Base-by-base conservation (phyloP, 2,797 vertebrate genomes). In the Austrolebias charrua region DNA sequence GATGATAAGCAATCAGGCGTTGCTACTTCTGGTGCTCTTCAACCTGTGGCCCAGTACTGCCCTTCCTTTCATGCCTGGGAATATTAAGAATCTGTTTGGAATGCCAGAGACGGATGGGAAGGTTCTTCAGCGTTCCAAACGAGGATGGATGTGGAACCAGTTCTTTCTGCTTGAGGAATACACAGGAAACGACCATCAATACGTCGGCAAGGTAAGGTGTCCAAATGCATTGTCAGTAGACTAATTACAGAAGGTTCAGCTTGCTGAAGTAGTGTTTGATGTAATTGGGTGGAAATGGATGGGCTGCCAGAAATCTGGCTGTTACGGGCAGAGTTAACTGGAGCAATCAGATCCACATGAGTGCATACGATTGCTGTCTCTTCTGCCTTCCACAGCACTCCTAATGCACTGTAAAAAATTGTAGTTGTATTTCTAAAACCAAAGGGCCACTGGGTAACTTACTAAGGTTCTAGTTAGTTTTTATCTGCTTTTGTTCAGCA, bases 101-200 rank as follows among this genome's bases (percentile, higher is more conserved):
- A 70, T 88, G 71, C 71, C 87, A n/a, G 92, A 94, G 70, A 88
- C 87, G 40, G 92, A 92, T 13, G 92, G 92, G 56, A 91, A 89
- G 90, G 85, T 90, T 55, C 91, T 98, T 7, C 94, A 93, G 66
- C 96, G 97, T n/a, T 92, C 90, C 86, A 99, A 98, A 73, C 93
- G 97, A 35, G 96, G 96, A 69, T 99, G 97, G 97, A 98, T 98
- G 97, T 99, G 97, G 97, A 99, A 99, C 91, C 96, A 98, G 78
- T 99, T 99, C 92, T 98, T 99, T 92, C 92, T 99, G 77, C 89
- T 99, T 55, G 97, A 99, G 85, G 97, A 99, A 79, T 99, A 98
- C 76, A 92, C 93, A n/a, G 97, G 97, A 72, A 93, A 92, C n/a
- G 96, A 98, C 78, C 95, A 95, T 76, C 97, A 99, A 73, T 99